These are phyloP conservation scores for Oophaga pumilio DNA, from an alignment of 2,113 vertebrate genomes.

Conservation along the genomic window DNA sequence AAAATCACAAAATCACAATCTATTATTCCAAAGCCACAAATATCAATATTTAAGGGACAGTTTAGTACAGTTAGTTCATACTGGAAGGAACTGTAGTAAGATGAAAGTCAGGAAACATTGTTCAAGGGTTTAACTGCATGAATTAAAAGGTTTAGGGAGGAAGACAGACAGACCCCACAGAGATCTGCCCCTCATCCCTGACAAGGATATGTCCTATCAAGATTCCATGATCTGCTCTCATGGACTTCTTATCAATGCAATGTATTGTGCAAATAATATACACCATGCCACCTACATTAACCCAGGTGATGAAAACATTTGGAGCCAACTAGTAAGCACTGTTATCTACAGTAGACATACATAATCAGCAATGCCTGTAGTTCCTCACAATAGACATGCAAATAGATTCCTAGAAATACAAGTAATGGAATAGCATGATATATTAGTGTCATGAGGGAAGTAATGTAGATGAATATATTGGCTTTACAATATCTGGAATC, in stretches of 20 bases:
- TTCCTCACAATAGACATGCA: slow-evolving; percentile 30
- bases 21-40: background rate
- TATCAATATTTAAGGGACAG: slow-evolving; percentile 3
- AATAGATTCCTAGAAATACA: slow-evolving; percentile 42
- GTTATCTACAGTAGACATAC: slow-evolving; percentile 50
- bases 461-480: background rate
- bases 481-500: background rate
- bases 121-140: slow-evolving; percentile 18
- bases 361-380: slow-evolving; percentile 34
- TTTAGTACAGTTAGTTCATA: background rate
- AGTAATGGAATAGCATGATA: slow-evolving; percentile 5
- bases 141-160: slow-evolving; percentile 33
- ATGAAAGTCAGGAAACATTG: background rate
- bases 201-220: slow-evolving; percentile 38
- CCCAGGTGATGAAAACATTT: slow-evolving; percentile 54
- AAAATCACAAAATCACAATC: slow-evolving; percentile 53
- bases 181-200: slow-evolving; percentile 50
- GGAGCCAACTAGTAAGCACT: slow-evolving; percentile 51
- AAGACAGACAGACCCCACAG: slow-evolving; percentile 50
- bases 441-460: background rate
- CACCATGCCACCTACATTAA: slow-evolving; percentile 54
- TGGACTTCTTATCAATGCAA: slow-evolving; percentile 53
- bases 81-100: slow-evolving; percentile 18
- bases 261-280: slow-evolving; percentile 52
- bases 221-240: slow-evolving; percentile 45